A percentile compares a stretch with the other conserved stretches of the same genome.
These are phyloP conservation scores for Fringilla coelebs DNA, from an alignment of 2,797 vertebrate genomes.

Conservation along the genomic window DNA sequence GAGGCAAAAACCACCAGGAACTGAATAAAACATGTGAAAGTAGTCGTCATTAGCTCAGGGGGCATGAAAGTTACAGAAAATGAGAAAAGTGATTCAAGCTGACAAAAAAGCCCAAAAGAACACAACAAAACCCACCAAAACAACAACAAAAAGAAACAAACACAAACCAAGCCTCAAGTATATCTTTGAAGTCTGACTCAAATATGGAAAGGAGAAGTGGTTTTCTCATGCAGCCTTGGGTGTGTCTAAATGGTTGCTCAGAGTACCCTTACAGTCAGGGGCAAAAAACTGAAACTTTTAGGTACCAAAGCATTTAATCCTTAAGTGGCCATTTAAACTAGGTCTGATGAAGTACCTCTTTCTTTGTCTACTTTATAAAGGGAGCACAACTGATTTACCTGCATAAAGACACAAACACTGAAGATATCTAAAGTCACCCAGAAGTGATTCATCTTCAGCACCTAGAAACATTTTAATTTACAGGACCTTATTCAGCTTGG, in stretches of 20 bases:
- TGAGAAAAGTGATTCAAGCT: neutral
- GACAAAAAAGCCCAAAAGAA: neutral
- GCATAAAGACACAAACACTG: neutral
- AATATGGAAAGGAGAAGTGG: neutral
- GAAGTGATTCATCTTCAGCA: neutral
- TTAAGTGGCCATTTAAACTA: neutral
- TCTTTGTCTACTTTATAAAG: neutral
- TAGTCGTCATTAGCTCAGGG: neutral
- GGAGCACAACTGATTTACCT: neutral
- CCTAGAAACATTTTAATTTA: neutral
- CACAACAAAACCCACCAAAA: neutral
- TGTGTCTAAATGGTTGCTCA: neutral
- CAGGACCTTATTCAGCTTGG: neutral
- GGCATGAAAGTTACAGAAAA: neutral
- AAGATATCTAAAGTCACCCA: neutral
- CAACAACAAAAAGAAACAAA: neutral
- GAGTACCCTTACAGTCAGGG: neutral
- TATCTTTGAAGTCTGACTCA: neutral
- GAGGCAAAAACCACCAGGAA: neutral
- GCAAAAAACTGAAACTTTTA: neutral
- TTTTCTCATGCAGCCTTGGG: neutral
- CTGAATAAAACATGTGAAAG: neutral
- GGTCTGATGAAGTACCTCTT: neutral
- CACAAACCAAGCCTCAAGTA: neutral
- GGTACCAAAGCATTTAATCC: neutral